These are phyloP conservation scores for Nowickia ferox DNA, from an alignment of 2,888 invertebrate genomes.

Conservation along the genomic window DNA sequence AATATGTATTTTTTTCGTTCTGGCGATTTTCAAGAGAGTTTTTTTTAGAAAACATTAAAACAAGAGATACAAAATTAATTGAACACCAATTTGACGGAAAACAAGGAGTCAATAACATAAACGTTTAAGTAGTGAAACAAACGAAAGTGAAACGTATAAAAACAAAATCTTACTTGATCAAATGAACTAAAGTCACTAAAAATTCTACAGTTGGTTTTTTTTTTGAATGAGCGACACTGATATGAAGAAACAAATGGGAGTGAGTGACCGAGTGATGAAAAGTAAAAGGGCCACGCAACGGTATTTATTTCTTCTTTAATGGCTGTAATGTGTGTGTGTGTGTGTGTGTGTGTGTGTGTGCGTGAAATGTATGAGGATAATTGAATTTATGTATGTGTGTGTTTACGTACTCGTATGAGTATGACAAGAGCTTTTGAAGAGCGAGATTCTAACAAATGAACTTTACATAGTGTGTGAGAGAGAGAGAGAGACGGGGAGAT, in stretches of 20 bases:
- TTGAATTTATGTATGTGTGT: conserved; percentile 20
- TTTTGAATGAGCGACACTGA: conserved; percentile 45
- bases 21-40: conserved; percentile 9
- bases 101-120: conserved; percentile 18
- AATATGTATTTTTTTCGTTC: conserved; percentile 35
- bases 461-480: not conserved
- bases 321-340: not conserved
- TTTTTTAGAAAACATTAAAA: conserved; percentile 54
- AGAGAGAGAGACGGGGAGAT: not conserved
- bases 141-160: conserved; percentile 50
- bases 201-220: conserved; percentile 46
- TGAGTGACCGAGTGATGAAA: conserved; percentile 3
- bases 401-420: no score
- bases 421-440: conserved; percentile 71
- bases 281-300: conserved; percentile 18
- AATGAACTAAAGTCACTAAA: conserved; percentile 53
- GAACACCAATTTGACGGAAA: conserved; percentile 65
- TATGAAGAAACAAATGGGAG: not conserved
- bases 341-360: conserved; percentile 13
- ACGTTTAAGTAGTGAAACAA: conserved; percentile 42
- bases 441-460: conserved; percentile 45
- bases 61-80: conserved; percentile 44
- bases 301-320: not conserved
- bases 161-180: conserved; percentile 27
- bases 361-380: not conserved